phyloP scores from a whole-genome alignment of 2,888 invertebrate species.

The Lithophane leautieri region DNA sequence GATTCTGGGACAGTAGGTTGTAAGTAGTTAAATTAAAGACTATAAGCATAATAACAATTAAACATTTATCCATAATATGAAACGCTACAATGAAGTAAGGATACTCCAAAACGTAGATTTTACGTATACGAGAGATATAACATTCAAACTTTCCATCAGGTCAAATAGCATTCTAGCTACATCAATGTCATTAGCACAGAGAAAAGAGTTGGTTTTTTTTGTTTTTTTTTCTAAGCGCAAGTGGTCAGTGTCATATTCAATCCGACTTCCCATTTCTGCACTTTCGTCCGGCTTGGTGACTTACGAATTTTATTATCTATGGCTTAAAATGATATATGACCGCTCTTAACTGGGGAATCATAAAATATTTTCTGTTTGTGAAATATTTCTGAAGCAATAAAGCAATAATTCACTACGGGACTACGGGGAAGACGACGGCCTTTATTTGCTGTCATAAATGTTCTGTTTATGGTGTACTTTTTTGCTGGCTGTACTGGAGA shows the following conservation, averaged over 20 bases:
- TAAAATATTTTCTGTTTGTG: constrained; percentile 91
- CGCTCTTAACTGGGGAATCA: constrained; percentile 90
- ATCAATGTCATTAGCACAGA: neutral
- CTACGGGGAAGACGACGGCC: constrained; percentile 89
- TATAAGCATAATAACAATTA: neutral
- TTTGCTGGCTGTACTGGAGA: constrained; percentile 76
- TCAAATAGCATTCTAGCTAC: too few relatives aligned
- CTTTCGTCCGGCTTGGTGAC: constrained; percentile 87
- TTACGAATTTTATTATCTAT: constrained; percentile 90
- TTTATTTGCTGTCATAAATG: constrained; percentile 90
- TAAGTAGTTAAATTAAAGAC: neutral
- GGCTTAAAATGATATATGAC: constrained; percentile 90
- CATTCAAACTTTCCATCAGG: neutral
- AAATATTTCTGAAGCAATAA: constrained; percentile 91
- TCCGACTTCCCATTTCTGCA: constrained; percentile 73
- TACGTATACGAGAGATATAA: neutral
- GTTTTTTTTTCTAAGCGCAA: neutral
- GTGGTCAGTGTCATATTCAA: constrained; percentile 51
- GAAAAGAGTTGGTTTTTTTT: neutral
- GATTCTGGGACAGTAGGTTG: neutral
- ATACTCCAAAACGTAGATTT: neutral
- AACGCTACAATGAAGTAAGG: neutral
- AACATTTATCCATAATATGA: neutral
- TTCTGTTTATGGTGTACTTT: constrained; percentile 89
- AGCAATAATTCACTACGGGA: constrained; percentile 90